Evolutionary conservation across 1,140 invertebrate species (phyloP).

Genomic region (Pseudomyrmex concolor): DNA sequence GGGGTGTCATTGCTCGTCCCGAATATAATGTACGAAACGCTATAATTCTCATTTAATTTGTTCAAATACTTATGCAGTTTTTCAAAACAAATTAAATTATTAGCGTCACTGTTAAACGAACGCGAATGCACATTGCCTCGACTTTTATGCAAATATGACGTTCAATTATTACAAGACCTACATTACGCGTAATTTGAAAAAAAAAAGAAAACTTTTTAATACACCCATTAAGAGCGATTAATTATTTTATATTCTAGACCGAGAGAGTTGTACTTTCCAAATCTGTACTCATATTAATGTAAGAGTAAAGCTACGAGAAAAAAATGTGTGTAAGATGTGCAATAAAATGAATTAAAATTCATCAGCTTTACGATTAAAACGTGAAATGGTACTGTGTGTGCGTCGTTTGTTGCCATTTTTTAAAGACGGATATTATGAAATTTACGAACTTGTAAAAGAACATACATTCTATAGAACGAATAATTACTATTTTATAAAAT

Average conservation of each 20-base stretch:
- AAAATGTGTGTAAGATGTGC: too few relatives aligned
- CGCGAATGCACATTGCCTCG: not conserved
- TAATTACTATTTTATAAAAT: conserved; percentile 43
- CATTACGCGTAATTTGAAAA: conserved; percentile 17
- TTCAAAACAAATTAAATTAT: conserved; percentile 46
- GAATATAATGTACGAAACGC: conserved; percentile 21
- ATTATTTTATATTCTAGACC: not conserved
- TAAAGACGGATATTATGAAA: not conserved
- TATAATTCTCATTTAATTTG: conserved; percentile 39
- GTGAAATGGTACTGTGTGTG: not conserved
- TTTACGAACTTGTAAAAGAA: conserved; percentile 10
- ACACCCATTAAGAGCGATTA: not conserved
- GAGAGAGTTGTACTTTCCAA: too few relatives aligned
- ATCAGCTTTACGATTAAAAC: conserved; percentile 4
- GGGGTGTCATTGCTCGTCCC: conserved; percentile 19
- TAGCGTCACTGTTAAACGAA: conserved; percentile 14
- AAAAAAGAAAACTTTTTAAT: not conserved
- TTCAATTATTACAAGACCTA: conserved; percentile 35
- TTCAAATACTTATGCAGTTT: conserved; percentile 13
- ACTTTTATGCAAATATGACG: conserved; percentile 17
- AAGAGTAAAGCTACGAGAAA: too few relatives aligned
- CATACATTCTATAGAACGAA: not conserved
- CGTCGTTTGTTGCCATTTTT: not conserved
- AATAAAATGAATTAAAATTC: too few relatives aligned
- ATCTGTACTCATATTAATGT: too few relatives aligned